Conservation (phyloP, 2,113 vertebrate genomes). For the Nesogale talazaci region DNA sequence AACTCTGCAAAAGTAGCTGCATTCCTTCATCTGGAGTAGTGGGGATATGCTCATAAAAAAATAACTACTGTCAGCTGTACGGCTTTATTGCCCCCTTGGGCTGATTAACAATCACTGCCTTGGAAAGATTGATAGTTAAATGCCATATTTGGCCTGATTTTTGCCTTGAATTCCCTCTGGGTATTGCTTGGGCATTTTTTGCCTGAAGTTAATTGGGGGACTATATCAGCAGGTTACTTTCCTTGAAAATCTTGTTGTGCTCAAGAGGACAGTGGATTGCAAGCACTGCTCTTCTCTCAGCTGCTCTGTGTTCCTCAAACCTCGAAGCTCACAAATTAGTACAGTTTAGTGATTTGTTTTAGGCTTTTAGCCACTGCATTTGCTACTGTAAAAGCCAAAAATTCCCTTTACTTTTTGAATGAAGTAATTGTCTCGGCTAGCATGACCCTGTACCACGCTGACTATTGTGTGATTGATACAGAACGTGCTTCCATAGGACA, state of each 20-base stretch:
- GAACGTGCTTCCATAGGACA: constrained; percentile 71
- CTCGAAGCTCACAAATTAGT: constrained; percentile 65
- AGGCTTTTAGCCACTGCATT: constrained; percentile 52
- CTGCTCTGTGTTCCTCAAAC: constrained; percentile 52
- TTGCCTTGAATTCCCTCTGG: neutral
- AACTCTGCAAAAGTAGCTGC: constrained; percentile 46
- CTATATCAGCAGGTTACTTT: constrained; percentile 28
- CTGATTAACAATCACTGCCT: constrained; percentile 63
- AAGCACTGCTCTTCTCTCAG: constrained; percentile 52
- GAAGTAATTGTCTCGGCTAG: constrained; percentile 74
- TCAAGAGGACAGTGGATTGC: constrained; percentile 40
- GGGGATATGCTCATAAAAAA: constrained; percentile 42
- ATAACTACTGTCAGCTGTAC: neutral
- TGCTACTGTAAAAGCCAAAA: constrained; percentile 23
- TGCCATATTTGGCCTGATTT: constrained; percentile 51
- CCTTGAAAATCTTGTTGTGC: constrained; percentile 54
- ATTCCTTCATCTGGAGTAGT: constrained; percentile 24
- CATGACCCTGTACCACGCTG: constrained; percentile 80
- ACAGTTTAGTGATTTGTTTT: constrained; percentile 70
- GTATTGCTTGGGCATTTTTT: constrained; percentile 45
- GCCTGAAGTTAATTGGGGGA: constrained; percentile 68
- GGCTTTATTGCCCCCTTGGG: neutral
- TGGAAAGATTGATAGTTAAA: constrained; percentile 52
- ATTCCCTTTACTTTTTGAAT: constrained; percentile 78
- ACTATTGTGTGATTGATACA: constrained; percentile 76